Percentiles rank a stretch among this genome's conserved stretches.
Evolutionary conservation across 2,797 vertebrate genomes (phyloP).

Genomic region (Pseudocheirus occidentalis): DNA sequence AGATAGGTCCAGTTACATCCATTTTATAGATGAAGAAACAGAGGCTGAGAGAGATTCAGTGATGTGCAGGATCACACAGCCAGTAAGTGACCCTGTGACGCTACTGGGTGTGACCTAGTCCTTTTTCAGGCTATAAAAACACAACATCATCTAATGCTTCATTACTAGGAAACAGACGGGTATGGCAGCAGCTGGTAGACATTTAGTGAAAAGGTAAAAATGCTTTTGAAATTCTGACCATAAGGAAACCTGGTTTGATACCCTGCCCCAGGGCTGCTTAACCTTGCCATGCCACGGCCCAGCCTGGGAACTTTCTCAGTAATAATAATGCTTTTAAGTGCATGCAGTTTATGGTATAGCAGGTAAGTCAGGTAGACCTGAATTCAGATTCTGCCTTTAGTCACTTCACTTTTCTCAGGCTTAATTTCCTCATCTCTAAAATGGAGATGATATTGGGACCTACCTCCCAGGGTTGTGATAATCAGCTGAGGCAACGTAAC

Average conservation of each 20-base stretch:
- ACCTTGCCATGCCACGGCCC: neutral
- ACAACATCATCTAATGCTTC: neutral
- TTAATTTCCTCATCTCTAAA: neutral
- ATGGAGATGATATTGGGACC: neutral
- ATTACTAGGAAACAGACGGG: neutral
- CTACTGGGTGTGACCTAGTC: neutral
- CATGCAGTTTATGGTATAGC: neutral
- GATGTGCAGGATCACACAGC: neutral
- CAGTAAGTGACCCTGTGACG: neutral
- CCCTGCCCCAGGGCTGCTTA: too few species aligned
- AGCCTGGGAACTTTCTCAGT: neutral
- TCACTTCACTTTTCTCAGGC: neutral
- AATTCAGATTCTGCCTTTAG: neutral
- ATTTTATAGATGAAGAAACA: neutral
- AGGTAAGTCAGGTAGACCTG: neutral
- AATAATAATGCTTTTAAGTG: neutral
- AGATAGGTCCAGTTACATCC: neutral
- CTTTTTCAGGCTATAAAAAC: neutral
- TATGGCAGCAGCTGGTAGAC: neutral
- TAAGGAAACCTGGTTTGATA: neutral
- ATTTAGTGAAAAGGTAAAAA: neutral
- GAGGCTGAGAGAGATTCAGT: neutral
- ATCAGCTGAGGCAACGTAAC: neutral
- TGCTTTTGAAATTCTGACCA: neutral
- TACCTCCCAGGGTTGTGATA: neutral